Evolutionary conservation across 1,140 invertebrate species (phyloP).

Genomic region (Drosophila sulfurigaster): DNA sequence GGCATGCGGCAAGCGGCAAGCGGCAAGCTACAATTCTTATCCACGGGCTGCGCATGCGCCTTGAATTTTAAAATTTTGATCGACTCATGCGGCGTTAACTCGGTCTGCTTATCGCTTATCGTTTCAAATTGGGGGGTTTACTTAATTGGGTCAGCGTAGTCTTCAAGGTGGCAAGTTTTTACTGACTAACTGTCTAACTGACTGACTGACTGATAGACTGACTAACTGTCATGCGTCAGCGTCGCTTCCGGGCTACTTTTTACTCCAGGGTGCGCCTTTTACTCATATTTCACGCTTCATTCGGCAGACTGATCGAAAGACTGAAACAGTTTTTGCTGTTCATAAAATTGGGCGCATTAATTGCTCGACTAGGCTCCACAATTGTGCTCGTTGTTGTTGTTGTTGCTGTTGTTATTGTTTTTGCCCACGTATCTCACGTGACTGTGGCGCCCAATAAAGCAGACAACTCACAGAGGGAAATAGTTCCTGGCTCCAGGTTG

Average conservation of each 20-base stretch:
- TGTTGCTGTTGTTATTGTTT: too few species aligned
- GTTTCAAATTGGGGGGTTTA: neutral
- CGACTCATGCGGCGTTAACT: conserved; percentile 1
- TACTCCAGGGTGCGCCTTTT: conserved; percentile 12
- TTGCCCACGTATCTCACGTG: conserved; percentile 48
- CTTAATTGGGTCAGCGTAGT: conserved; percentile 40
- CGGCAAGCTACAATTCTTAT: conserved; percentile 42
- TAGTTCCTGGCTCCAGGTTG: neutral
- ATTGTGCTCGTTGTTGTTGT: neutral
- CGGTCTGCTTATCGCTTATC: neutral
- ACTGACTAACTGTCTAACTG: conserved; percentile 5
- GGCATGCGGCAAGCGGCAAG: conserved; percentile 9
- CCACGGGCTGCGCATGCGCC: conserved; percentile 61
- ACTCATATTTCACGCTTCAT: conserved; percentile 74
- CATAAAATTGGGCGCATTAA: conserved; percentile 44
- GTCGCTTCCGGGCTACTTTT: conserved; percentile 34
- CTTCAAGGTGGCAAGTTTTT: conserved; percentile 27
- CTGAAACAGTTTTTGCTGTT: conserved; percentile 10
- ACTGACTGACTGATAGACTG: conserved; percentile 6
- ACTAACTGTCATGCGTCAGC: conserved; percentile 18
- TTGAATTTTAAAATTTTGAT: conserved; percentile 17
- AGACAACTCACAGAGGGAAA: neutral
- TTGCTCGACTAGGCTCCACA: conserved; percentile 22
- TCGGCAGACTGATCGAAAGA: conserved; percentile 18
- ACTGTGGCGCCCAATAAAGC: conserved; percentile 41